phyloP scores from a whole-genome alignment of 2,797 vertebrate species.

The Pachyuromys duprasi region DNA sequence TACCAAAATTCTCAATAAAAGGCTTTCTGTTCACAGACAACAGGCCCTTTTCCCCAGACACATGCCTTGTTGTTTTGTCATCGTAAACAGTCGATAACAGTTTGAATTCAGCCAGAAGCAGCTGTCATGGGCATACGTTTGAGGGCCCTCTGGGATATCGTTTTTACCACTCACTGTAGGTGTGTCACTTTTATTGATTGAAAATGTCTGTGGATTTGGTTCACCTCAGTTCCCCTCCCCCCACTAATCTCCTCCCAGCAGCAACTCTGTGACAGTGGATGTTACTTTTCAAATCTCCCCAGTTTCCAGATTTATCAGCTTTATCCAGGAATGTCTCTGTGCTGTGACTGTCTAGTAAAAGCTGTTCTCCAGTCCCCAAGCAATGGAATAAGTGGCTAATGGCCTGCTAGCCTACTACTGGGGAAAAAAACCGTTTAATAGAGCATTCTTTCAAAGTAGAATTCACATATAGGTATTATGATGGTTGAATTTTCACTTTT shows the following conservation, averaged over 20 bases:
- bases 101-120: conserved; percentile 72
- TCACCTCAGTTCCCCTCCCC: background rate
- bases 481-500: conserved; percentile 17
- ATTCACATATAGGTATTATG: conserved; percentile 44
- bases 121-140: conserved; percentile 14
- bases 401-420: conserved; percentile 23
- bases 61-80: conserved; percentile 75
- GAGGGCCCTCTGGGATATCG: conserved; percentile 56
- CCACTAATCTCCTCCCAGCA: background rate
- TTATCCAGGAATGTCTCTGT: background rate
- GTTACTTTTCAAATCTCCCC: conserved; percentile 52
- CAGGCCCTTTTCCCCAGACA: conserved; percentile 66
- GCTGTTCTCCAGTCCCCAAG: background rate
- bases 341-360: conserved; percentile 43
- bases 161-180: conserved; percentile 6
- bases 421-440: conserved; percentile 43
- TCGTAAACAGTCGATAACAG: conserved; percentile 67
- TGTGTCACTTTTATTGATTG: conserved; percentile 6
- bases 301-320: conserved; percentile 33
- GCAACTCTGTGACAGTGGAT: background rate
- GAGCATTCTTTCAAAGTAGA: conserved; percentile 56
- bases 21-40: conserved; percentile 80
- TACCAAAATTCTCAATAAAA: conserved; percentile 74
- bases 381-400: background rate
- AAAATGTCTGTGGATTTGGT: background rate